Evolutionary conservation across 1,140 invertebrate species (phyloP).

Genomic region (Scylla paramamosain): DNA sequence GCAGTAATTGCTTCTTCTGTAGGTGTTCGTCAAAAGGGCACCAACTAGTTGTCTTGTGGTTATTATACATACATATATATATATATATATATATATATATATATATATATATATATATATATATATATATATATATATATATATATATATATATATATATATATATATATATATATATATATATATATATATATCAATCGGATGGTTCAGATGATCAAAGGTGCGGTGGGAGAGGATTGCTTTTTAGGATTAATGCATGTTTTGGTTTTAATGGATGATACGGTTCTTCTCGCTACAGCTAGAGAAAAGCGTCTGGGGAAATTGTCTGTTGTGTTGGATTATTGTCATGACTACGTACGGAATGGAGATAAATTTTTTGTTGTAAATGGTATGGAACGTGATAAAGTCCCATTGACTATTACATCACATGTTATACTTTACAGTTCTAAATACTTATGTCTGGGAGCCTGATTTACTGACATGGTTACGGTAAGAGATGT

Average conservation of each 20-base stretch:
- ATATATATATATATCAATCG: no score
- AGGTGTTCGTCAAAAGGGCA: no score
- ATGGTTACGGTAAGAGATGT: background rate
- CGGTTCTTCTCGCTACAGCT: background rate
- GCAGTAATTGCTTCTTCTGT: no score
- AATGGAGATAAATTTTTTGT: conserved; percentile 4
- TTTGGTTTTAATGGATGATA: background rate
- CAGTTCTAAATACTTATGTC: background rate
- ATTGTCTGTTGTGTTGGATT: background rate
- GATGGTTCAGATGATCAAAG: no score
- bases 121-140: no score
- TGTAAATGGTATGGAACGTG: background rate
- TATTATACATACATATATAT: no score
- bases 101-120: no score
- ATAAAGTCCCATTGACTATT: background rate
- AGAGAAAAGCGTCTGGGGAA: background rate
- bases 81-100: no score
- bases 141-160: no score
- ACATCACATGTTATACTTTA: background rate
- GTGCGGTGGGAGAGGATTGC: no score
- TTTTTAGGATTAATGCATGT: background rate
- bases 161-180: no score
- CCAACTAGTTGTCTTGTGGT: no score
- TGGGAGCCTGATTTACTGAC: background rate
- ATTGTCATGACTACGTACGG: conserved; percentile 14